These are phyloP conservation scores for Synergus gifuensis DNA, from an alignment of 2,888 invertebrate genomes.

Conservation along the genomic window DNA sequence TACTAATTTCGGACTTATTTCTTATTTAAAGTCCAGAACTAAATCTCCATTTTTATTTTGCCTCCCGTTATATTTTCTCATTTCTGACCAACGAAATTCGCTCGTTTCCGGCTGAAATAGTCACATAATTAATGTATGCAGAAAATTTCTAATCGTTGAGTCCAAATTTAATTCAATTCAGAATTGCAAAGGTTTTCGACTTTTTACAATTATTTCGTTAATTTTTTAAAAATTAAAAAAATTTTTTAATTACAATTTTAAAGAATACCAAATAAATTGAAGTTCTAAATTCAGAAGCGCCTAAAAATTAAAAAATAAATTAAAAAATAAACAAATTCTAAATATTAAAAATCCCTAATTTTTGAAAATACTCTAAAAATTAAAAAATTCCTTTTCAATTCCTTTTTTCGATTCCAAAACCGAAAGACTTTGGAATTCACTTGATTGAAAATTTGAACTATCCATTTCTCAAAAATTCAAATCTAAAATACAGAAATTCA, in stretches of 20 bases:
- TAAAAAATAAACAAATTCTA: neutral
- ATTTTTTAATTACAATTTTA: too few relatives aligned
- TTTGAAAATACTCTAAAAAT: neutral
- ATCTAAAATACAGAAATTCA: too few relatives aligned
- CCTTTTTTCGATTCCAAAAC: neutral
- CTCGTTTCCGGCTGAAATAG: constrained; percentile 37
- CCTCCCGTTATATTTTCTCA: constrained; percentile 10
- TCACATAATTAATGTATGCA: neutral
- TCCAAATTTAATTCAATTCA: neutral
- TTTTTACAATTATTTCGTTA: neutral
- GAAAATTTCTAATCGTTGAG: neutral
- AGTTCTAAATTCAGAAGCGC: neutral
- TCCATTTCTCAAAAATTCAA: neutral
- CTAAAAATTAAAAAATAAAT: neutral
- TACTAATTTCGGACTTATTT: constrained; percentile 26
- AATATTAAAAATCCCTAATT: neutral
- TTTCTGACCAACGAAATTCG: constrained; percentile 31
- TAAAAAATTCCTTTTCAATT: neutral
- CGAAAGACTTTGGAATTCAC: neutral
- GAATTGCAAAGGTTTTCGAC: neutral
- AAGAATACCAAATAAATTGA: too few relatives aligned
- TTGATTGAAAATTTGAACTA: neutral
- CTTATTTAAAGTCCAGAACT: constrained; percentile 21
- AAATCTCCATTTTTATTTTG: constrained; percentile 35
- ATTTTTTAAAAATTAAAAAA: too few relatives aligned